Conservation (phyloP, 2,113 vertebrate genomes). For the Eulemur macaco region DNA sequence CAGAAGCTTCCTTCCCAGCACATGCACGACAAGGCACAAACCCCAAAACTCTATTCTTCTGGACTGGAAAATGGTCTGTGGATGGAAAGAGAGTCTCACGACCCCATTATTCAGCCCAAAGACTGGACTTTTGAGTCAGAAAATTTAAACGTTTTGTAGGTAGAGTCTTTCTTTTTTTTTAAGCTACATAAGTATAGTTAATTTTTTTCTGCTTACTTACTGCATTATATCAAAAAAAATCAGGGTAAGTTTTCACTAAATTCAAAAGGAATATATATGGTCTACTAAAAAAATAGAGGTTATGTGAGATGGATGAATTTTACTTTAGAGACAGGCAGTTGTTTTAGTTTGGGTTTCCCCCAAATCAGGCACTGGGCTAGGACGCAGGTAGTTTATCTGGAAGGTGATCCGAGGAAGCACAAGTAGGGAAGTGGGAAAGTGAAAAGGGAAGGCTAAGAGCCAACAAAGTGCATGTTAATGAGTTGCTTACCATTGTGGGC, state of each 20-base stretch:
- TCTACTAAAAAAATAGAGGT: not conserved
- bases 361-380: not conserved
- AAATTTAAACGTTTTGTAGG: not conserved
- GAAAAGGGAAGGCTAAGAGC: not conserved
- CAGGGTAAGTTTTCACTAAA: not conserved
- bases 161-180: not conserved
- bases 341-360: not conserved
- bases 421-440: not conserved
- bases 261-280: not conserved
- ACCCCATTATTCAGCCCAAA: not conserved
- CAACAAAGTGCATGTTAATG: not conserved
- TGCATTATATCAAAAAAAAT: not conserved
- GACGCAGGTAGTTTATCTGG: not conserved
- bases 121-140: not conserved
- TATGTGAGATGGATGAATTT: not conserved
- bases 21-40: not conserved
- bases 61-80: not conserved
- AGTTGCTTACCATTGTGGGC: not conserved
- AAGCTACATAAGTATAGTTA: not conserved
- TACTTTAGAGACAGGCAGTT: not conserved
- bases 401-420: not conserved
- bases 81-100: not conserved
- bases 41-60: not conserved
- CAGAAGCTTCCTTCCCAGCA: not conserved
- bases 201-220: not conserved